Conservation (phyloP, 2,888 invertebrate species). For the Caenorhabditis virilis region DNA sequence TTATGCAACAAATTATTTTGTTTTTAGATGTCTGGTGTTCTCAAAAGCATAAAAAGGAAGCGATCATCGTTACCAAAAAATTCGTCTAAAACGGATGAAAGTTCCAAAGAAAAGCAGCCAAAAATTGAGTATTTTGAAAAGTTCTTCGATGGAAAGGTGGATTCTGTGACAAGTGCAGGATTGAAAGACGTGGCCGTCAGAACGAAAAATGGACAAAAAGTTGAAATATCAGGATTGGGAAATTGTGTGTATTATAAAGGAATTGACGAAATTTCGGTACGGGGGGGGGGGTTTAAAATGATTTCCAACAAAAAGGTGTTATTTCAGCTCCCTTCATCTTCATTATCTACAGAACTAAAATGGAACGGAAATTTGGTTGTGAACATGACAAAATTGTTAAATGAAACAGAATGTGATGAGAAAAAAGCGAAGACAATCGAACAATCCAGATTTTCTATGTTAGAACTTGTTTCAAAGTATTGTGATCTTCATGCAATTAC, state of each 20-base stretch:
- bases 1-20: no score
- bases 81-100: no score
- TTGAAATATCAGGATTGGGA: conserved; percentile 26
- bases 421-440: conserved; percentile 13
- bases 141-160: no score
- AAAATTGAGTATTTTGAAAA: no score
- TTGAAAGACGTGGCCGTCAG: conserved; percentile 12
- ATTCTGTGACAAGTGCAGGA: no score
- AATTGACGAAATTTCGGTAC: conserved; percentile 7
- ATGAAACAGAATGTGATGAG: conserved; percentile 20
- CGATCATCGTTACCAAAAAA: no score
- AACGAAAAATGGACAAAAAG: conserved; percentile 22
- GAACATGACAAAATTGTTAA: conserved; percentile 23
- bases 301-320: neutral
- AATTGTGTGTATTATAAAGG: conserved; percentile 15
- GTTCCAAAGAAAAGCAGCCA: no score
- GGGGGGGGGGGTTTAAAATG: neutral
- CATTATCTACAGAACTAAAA: conserved; percentile 7
- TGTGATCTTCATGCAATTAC: conserved; percentile 24
- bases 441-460: conserved; percentile 12
- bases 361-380: conserved; percentile 35
- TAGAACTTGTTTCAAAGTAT: conserved; percentile 25
- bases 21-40: no score
- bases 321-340: conserved; percentile 2
- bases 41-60: no score